Evolutionary conservation across 2,797 vertebrate genomes (phyloP), one percentile per base, ranked within the genome.

Genomic region (Echiichthys vipera): DNA sequence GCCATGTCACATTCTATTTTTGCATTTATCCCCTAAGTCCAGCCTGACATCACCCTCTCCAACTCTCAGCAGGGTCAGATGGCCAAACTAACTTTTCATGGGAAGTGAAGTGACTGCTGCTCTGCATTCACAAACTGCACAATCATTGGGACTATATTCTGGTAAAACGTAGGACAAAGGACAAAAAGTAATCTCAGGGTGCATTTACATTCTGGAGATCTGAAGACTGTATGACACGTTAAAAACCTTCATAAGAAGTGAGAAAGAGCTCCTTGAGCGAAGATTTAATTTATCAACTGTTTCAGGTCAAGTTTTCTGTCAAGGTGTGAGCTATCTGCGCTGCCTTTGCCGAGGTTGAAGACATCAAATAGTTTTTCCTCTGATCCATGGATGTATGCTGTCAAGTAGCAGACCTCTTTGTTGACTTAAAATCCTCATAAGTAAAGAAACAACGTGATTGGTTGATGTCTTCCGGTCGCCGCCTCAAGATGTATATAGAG

Each of bases 61-160:
- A 61, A 46, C 56, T 58, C 58, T 68, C 43, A 49, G 50, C 67
- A 34, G 75, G 80, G 58, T 78, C 59, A 80, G 46, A 71, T 65
- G 53, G 42, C 37, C 57, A 75, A 51, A 62, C 42, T 7, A 68
- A 46, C 49, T 46, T 68, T n/a, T 71, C 22, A 54, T 70, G 57
- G 29, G 65, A 69, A 75, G 46, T 27, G 55, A 30, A 62, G 57
- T 81, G 83, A 73, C 79, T 83, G 86, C 65, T 69, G 66, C 64
- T 66, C 64, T 27, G 27, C 2, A 15, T 58, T 58, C 27, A 66
- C 37, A 67, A 40, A 54, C 39, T 64, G 42, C 30, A 53, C 15
- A 54, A 43, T 27, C 17, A 20, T 9, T 13, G 7, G 10, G 15
- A n/a, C n/a, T 47, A 53, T 22, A 20, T 34, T 37, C 27, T 25